phyloP scores from a whole-genome alignment of 2,797 vertebrate species.

The Thaleichthys pacificus region DNA sequence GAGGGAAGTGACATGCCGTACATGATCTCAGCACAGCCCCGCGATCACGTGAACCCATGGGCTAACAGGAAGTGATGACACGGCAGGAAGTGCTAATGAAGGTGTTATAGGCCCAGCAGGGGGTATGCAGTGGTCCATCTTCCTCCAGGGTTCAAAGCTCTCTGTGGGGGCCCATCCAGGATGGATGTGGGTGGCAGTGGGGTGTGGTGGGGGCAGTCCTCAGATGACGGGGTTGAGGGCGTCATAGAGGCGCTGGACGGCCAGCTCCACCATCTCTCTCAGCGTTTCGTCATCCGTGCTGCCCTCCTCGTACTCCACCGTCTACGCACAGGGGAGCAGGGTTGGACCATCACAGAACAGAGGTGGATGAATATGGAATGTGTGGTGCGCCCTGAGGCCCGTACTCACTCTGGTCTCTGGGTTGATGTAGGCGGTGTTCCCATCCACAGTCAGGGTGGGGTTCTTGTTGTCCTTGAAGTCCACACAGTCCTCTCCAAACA shows the following conservation, averaged over 20 bases:
- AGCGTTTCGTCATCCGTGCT: constrained; percentile 87
- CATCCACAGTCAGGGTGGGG: constrained; percentile 85
- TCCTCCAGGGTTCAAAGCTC: background rate
- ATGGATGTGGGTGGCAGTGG: background rate
- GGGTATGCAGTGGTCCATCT: background rate
- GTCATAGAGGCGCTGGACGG: constrained; percentile 88
- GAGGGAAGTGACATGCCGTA: too few species aligned
- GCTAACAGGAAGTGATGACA: too few species aligned
- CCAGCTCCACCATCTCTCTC: constrained; percentile 90
- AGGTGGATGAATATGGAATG: background rate
- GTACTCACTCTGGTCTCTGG: constrained; percentile 71
- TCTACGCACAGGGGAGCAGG: constrained; percentile 62
- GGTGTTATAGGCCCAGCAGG: too few species aligned
- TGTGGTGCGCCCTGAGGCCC: background rate
- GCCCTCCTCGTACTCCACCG: constrained; percentile 81
- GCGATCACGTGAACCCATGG: too few species aligned
- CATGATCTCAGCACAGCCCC: too few species aligned
- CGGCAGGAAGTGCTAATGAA: too few species aligned
- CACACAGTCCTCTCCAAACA: constrained; percentile 92
- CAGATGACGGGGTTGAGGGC: constrained; percentile 79
- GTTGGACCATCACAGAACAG: background rate
- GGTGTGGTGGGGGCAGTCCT: background rate
- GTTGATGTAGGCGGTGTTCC: constrained; percentile 81
- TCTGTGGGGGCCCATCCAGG: background rate
- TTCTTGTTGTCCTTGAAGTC: constrained; percentile 75